Conservation (phyloP, 1,140 invertebrate genomes). For the Dinoponera quadriceps region DNA sequence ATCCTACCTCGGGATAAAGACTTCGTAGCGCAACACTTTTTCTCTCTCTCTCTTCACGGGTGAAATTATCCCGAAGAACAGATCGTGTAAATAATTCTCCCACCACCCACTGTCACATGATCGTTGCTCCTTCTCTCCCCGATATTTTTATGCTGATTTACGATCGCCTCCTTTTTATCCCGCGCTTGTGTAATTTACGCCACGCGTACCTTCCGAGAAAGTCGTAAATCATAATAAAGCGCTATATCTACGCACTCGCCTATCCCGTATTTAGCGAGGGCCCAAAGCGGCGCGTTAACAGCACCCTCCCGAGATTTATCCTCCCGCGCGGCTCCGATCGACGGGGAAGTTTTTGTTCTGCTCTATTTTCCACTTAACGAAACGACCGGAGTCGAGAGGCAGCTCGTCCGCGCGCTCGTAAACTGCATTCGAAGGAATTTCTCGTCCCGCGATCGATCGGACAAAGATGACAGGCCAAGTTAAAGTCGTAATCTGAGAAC, state of each 20-base stretch:
- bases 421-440: too few species aligned
- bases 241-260: slow-evolving; percentile 5
- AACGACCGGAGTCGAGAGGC: neutral
- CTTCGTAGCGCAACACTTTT: too few species aligned
- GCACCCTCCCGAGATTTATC: neutral
- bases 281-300: neutral
- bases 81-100: too few species aligned
- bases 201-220: neutral
- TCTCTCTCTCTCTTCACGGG: too few species aligned
- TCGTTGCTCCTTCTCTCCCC: neutral
- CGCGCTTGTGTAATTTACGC: slow-evolving; percentile 5
- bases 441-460: neutral
- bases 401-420: neutral
- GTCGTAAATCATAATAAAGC: neutral
- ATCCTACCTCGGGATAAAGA: too few species aligned
- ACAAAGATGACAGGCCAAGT: too few species aligned
- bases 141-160: neutral
- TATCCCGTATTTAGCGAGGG: neutral
- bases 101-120: neutral
- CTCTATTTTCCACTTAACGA: neutral
- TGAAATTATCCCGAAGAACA: too few species aligned
- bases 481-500: too few species aligned
- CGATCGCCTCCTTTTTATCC: slow-evolving; percentile 1
- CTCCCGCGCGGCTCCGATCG: neutral
- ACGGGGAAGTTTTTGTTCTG: neutral